phyloP scores from a whole-genome alignment of 1,140 invertebrate species.

The Platyscapa corneri region DNA sequence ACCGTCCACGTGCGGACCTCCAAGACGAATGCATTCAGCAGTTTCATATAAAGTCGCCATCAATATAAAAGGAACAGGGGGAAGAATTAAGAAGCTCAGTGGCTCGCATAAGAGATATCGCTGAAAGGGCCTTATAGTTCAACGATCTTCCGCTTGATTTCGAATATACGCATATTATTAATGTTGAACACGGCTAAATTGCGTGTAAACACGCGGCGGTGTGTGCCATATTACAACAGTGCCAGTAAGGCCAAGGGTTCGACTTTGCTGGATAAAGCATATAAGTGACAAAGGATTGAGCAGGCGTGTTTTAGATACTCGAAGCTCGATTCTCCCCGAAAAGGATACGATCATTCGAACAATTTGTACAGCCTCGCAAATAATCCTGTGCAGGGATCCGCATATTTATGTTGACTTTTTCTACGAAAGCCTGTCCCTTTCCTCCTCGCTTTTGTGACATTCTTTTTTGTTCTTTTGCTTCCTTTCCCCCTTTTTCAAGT shows the following conservation, averaged over 20 bases:
- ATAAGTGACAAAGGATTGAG: background rate
- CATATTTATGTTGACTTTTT: constrained; percentile 36
- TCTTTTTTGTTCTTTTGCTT: background rate
- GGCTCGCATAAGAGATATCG: background rate
- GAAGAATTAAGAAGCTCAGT: constrained; percentile 20
- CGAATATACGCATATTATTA: constrained; percentile 25
- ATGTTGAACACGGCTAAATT: constrained; percentile 17
- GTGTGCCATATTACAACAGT: background rate
- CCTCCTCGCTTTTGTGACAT: background rate
- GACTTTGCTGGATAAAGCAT: background rate
- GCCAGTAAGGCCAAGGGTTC: background rate
- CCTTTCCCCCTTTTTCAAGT: constrained; percentile 1
- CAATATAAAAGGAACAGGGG: background rate
- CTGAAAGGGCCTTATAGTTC: constrained; percentile 3
- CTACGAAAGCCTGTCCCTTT: constrained; percentile 19
- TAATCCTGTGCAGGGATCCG: constrained; percentile 24
- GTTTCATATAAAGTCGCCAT: background rate
- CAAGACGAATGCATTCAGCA: background rate
- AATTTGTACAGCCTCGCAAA: constrained; percentile 23
- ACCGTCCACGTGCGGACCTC: background rate
- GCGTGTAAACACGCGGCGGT: constrained; percentile 28
- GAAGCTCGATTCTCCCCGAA: background rate
- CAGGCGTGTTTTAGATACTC: background rate
- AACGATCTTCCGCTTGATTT: background rate
- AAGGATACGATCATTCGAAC: constrained; percentile 20